Evolutionary conservation across 2,888 invertebrate species (phyloP), one percentile per base, ranked within the genome.

Genomic region (Sinopyrophorus schimmeli): DNA sequence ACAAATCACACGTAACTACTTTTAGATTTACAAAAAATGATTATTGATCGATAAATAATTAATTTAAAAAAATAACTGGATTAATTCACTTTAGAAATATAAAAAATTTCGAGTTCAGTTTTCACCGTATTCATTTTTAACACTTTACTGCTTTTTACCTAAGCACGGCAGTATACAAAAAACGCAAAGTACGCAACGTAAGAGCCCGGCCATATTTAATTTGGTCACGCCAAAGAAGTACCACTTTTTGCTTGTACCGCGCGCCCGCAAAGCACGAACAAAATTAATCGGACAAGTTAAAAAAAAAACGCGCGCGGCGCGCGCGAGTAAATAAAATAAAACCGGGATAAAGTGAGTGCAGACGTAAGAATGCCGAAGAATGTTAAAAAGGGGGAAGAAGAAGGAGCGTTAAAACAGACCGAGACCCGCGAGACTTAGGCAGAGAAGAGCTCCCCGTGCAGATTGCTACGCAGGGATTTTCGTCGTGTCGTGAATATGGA

Each of bases 221-320:
- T n/a, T n/a, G n/a, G n/a, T n/a, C n/a, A n/a, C n/a, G n/a, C n/a
- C n/a, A n/a, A n/a, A n/a, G n/a, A n/a, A n/a, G 63, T 57, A 59
- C 50, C 60, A 56, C 55, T 59, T 62, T 63, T 64, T 65, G 62
- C 64, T 61, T 58, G 57, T 54, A 62, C n/a, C 64, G 64, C 64
- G 64, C 63, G 63, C 64, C 62, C 64, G 62, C 64, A 62, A 64
- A 64, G 63, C 64, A 64, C 63, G 64, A 65, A 63, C 64, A 61
- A 46, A 44, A 46, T 50, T 50, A 46, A 46, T 49, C 39, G 43
- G 43, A 43, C n/a, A 39, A 24, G 34, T 38, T 43, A 43, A n/a
- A n/a, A n/a, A n/a, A n/a, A 49, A 49, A 49, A 49, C 43, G 49
- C 43, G 38, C 17, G 39, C 43, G 44, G 43, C 27, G 49, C 43